These are phyloP conservation scores for Nephrotoma guestfalica DNA, from an alignment of 2,888 invertebrate genomes.

Conservation along the genomic window DNA sequence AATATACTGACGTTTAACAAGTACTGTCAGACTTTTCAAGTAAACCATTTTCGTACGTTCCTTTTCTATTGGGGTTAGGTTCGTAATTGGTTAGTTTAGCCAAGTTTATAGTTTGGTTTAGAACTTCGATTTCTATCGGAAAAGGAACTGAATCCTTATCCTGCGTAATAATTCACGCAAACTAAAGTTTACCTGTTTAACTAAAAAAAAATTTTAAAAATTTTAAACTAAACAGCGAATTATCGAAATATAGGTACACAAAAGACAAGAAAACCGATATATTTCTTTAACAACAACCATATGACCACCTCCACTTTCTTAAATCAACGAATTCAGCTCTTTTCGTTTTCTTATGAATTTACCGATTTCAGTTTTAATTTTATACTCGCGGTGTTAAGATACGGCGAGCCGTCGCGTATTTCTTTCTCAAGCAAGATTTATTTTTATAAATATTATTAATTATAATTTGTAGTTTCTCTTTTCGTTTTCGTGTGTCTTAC, in stretches of 20 bases:
- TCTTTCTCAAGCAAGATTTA: not conserved
- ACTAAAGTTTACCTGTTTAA: not conserved
- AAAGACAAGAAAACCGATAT: not conserved
- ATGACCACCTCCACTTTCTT: not conserved
- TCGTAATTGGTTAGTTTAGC: no score
- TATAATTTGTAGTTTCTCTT: not conserved
- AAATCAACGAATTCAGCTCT: not conserved
- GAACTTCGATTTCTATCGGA: no score
- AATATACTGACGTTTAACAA: no score
- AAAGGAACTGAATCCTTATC: no score
- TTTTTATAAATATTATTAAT: not conserved
- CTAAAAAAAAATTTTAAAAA: not conserved
- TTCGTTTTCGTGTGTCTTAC: not conserved
- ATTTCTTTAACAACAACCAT: not conserved
- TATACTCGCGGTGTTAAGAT: not conserved
- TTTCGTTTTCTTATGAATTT: not conserved
- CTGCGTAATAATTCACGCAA: not conserved
- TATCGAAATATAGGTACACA: no score
- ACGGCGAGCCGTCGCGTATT: not conserved
- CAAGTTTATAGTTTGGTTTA: no score
- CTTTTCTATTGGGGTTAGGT: no score
- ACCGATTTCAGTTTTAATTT: not conserved
- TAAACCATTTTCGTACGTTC: no score
- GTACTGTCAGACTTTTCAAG: no score
- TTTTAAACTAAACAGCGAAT: no score